Evolutionary conservation across 2,797 vertebrate genomes (phyloP).

Genomic region (Pitangus sulphuratus): DNA sequence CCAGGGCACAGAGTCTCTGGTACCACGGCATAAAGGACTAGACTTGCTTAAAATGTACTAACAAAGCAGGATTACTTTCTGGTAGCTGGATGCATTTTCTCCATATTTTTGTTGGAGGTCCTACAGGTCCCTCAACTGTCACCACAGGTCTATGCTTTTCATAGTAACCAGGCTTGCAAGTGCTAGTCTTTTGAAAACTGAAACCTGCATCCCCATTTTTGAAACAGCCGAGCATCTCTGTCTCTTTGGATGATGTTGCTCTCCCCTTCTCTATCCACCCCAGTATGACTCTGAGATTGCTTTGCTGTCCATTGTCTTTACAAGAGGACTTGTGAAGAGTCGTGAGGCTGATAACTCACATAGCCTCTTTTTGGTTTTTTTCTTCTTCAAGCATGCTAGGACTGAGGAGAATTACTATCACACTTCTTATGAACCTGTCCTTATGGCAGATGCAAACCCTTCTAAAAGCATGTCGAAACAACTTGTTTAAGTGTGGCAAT

Average conservation of each 20-base stretch:
- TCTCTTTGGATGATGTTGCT: rapidly evolving
- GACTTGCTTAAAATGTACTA: neutral
- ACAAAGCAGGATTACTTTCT: neutral
- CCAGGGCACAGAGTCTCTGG: neutral
- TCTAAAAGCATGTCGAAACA: constrained; percentile 28
- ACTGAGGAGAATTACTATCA: neutral
- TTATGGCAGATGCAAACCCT: neutral
- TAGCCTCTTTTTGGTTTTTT: neutral
- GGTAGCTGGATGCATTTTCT: neutral
- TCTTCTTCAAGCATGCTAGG: neutral
- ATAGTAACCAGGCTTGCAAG: neutral
- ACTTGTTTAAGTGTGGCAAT: neutral
- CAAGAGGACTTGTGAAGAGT: neutral
- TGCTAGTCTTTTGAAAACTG: neutral
- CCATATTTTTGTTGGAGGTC: neutral
- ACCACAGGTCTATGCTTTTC: neutral
- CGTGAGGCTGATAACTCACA: neutral
- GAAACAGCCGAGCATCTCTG: neutral
- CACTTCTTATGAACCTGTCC: neutral
- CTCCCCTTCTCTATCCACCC: neutral
- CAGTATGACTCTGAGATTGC: neutral
- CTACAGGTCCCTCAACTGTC: neutral
- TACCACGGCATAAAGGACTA: neutral
- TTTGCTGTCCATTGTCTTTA: neutral
- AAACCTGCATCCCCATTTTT: neutral